Base-by-base conservation (phyloP, 2,797 vertebrate genomes). In the Gila robusta region DNA sequence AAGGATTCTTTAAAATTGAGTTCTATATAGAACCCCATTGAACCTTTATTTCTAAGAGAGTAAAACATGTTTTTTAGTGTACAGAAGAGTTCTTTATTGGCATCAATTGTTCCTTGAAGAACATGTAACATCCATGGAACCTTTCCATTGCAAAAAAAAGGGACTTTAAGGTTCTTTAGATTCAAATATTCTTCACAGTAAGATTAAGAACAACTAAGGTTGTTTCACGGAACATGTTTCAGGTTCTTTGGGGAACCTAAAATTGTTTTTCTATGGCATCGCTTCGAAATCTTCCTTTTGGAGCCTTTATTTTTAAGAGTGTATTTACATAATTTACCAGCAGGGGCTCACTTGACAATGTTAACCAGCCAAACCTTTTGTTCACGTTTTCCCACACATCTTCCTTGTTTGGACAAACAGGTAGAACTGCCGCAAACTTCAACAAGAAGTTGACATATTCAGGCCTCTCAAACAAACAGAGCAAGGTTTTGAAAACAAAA, bases 381-480 rank as follows among this genome's bases (percentile, higher is more conserved):
- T 54, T 56, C 28, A 23, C 0, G 5, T 4, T 54, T 76, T 37
- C 28, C 44, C 6, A 7, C 32, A 54, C 10, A 23, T 56, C 73
- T 54, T 56, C 32, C 72, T 54, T 77, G 49, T 56, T 56, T 37
- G 73, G 28, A 76, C 73, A 54, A 56, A 54, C 73, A 56, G 32
- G 32, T 32, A 37, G 32, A 3, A 37, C 73, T 11, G 26, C 2
- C 44, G 8, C 17, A 49, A 23, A 47, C 44, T 47, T 47, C 44
- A 47, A 16, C 44, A 26, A 73, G 71, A 73, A 47, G 41, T 73
- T 54, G 72, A 12, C 44, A 32, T 21, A 19, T 35, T 35, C 47
- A 54, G 47, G 5, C 47, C 5, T 5, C 47, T 74, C 73, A 76
- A 54, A 32, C 44, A 52, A 52, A 54, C 28, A 77, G 10, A 35